Conservation (phyloP, 2,113 vertebrate genomes). For the Lycocorax pyrrhopterus region DNA sequence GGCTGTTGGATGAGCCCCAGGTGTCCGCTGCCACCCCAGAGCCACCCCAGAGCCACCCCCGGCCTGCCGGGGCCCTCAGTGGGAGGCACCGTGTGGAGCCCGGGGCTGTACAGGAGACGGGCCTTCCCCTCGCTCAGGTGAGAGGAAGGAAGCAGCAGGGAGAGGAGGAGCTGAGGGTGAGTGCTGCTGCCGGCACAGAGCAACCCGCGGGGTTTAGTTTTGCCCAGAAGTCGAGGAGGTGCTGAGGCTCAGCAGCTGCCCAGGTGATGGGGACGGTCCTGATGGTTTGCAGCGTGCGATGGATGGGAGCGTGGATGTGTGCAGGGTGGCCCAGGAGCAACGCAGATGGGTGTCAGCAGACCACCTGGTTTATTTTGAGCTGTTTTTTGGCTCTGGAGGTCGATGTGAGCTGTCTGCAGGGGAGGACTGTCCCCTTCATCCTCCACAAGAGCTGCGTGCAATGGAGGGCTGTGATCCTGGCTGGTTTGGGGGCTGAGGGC, state of each 20-base stretch:
- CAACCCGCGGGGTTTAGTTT: background rate
- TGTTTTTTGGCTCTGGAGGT: background rate
- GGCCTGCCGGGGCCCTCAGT: background rate
- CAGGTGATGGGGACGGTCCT: background rate
- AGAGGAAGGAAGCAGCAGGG: slow-evolving; percentile 18
- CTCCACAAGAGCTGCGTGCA: fast-evolving
- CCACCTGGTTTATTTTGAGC: fast-evolving
- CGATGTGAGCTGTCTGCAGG: fast-evolving
- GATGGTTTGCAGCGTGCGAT: fast-evolving
- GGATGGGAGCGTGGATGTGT: fast-evolving
- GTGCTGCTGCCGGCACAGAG: background rate
- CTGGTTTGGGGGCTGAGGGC: background rate
- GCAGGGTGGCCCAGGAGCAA: background rate
- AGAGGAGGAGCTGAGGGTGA: background rate
- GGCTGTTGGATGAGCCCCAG: background rate
- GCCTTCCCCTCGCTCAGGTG: background rate
- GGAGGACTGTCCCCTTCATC: background rate
- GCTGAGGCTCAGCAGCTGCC: background rate
- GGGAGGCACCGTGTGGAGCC: fast-evolving
- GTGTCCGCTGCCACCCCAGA: background rate
- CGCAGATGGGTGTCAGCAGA: background rate
- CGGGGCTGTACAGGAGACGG: fast-evolving
- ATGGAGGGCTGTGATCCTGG: background rate
- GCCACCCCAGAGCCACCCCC: background rate
- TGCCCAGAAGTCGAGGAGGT: background rate